Evolutionary conservation across 2,797 vertebrate species (phyloP).

Genomic region (Paratrypauchen microcephalus): DNA sequence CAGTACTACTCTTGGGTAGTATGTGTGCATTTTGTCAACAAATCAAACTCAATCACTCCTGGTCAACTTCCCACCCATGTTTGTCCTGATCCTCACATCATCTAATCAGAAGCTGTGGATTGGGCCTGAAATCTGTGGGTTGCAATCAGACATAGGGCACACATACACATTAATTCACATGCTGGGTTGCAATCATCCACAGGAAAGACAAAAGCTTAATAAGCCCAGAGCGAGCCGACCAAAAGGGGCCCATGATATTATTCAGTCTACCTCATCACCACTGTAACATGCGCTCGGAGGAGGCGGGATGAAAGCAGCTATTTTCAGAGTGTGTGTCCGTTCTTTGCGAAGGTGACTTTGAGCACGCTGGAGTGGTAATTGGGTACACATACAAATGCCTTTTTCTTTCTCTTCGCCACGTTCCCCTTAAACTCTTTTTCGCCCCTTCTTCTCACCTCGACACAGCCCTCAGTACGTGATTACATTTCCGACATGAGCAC

Average conservation of each 20-base stretch:
- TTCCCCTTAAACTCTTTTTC: constrained; percentile 44
- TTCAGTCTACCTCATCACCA: constrained; percentile 71
- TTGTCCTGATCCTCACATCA: constrained; percentile 54
- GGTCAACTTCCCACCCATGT: constrained; percentile 19
- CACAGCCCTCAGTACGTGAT: constrained; percentile 62
- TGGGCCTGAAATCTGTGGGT: constrained; percentile 59
- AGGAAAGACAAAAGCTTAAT: constrained; percentile 50
- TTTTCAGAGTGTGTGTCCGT: constrained; percentile 71
- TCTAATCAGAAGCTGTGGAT: constrained; percentile 69
- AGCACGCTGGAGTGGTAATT: constrained; percentile 78
- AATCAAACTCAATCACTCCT: not conserved
- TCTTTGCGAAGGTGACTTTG: constrained; percentile 80
- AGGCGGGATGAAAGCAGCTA: constrained; percentile 68
- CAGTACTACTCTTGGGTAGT: not conserved
- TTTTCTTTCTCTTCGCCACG: constrained; percentile 66
- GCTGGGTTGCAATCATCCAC: constrained; percentile 36
- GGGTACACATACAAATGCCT: constrained; percentile 79
- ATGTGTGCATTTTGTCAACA: not conserved
- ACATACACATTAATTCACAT: constrained; percentile 29
- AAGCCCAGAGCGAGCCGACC: constrained; percentile 60
- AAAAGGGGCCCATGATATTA: constrained; percentile 70
- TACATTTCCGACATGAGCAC: constrained; percentile 73
- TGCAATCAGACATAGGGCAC: constrained; percentile 64
- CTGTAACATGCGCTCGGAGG: constrained; percentile 49
- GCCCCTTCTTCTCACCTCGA: constrained; percentile 39